These are phyloP conservation scores for Oophaga pumilio DNA, from an alignment of 2,113 vertebrate species.

Conservation along the genomic window DNA sequence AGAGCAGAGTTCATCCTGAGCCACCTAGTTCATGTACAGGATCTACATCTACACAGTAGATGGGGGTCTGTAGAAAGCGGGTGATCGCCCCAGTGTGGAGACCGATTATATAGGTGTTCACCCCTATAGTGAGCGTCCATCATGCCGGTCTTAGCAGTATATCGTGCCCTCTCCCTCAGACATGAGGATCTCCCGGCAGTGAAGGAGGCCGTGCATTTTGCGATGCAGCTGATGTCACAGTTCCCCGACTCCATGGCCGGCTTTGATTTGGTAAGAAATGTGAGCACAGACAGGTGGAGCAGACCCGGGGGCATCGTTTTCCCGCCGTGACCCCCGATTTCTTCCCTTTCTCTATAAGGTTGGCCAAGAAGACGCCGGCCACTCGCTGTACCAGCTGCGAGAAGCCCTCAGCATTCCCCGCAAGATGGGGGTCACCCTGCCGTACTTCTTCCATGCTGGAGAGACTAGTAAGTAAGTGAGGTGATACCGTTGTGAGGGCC, in stretches of 20 bases:
- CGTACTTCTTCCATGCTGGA: constrained; percentile 91
- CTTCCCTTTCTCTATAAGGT: constrained; percentile 71
- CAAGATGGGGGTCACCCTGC: constrained; percentile 71
- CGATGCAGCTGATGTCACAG: constrained; percentile 73
- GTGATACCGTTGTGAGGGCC: neutral
- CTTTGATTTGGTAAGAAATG: constrained; percentile 83
- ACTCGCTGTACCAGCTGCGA: constrained; percentile 79
- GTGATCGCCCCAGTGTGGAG: too few relatives aligned
- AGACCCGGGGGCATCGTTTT: neutral
- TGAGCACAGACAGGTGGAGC: too few relatives aligned
- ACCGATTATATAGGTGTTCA: too few relatives aligned
- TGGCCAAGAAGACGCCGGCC: constrained; percentile 84
- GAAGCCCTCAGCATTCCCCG: constrained; percentile 78
- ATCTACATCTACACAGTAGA: too few relatives aligned
- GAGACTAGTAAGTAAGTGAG: constrained; percentile 70
- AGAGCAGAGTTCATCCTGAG: too few relatives aligned
- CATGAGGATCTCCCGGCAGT: constrained; percentile 69
- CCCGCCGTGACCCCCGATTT: neutral
- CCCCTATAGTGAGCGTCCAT: too few relatives aligned
- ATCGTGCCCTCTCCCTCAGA: constrained; percentile 66
- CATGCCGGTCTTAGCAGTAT: neutral
- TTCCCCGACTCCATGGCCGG: constrained; percentile 86
- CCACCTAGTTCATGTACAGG: too few relatives aligned
- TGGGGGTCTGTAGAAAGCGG: too few relatives aligned
- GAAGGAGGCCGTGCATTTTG: constrained; percentile 66